phyloP scores from a whole-genome alignment of 2,888 invertebrate species.

The Apotomis capreana region DNA sequence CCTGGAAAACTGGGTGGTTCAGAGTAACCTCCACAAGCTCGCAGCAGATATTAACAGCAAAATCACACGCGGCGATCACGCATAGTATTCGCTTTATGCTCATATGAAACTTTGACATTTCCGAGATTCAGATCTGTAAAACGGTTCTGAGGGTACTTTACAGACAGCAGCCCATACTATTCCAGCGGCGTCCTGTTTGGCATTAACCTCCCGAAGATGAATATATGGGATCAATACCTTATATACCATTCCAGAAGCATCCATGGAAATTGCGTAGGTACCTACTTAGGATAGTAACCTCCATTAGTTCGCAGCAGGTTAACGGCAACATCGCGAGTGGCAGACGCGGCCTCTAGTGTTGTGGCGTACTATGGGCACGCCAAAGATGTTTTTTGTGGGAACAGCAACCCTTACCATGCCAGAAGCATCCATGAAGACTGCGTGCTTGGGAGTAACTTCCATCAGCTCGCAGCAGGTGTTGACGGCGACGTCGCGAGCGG shows the following conservation, averaged over 20 bases:
- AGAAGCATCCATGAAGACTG: conserved; percentile 89
- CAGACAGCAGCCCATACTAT: background rate
- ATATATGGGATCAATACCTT: too few species aligned
- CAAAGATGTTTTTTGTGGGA: too few species aligned
- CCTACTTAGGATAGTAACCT: conserved; percentile 87
- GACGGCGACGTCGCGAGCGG: conserved; percentile 87
- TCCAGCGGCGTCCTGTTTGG: too few species aligned
- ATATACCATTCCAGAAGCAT: conserved; percentile 81
- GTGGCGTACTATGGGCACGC: conserved; percentile 93
- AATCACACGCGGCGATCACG: too few species aligned
- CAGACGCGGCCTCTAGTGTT: conserved; percentile 87
- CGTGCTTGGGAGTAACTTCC: conserved; percentile 88
- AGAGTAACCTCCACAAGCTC: too few species aligned
- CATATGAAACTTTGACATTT: too few species aligned
- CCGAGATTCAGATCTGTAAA: too few species aligned
- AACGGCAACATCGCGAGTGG: conserved; percentile 87
- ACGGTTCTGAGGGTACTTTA: too few species aligned
- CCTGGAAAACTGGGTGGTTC: too few species aligned
- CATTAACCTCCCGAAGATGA: too few species aligned
- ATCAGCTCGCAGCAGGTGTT: conserved; percentile 88
- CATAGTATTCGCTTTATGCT: too few species aligned
- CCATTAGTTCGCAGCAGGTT: conserved; percentile 89
- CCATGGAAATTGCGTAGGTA: conserved; percentile 92
- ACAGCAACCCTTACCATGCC: conserved; percentile 53
- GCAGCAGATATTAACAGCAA: too few species aligned